phyloP scores from a whole-genome alignment of 1,140 invertebrate species.

The Mizuhopecten yessoensis region DNA sequence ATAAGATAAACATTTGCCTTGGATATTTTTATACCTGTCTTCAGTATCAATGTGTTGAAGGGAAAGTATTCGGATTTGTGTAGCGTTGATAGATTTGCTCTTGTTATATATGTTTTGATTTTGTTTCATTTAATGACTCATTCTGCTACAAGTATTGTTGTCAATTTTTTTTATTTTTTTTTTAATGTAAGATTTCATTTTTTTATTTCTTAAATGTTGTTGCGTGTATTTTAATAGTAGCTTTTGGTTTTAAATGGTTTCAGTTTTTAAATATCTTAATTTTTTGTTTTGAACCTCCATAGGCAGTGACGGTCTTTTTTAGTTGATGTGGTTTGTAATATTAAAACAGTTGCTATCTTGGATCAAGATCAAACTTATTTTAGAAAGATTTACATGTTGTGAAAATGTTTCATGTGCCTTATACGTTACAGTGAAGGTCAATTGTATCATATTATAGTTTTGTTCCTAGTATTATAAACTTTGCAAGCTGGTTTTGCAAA shows the following conservation, averaged over 20 bases:
- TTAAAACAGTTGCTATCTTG: background rate
- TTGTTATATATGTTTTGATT: background rate
- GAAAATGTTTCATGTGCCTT: background rate
- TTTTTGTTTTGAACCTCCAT: no score
- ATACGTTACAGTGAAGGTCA: background rate
- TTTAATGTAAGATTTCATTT: background rate
- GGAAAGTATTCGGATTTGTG: background rate
- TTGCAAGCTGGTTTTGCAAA: background rate
- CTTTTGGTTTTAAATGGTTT: no score
- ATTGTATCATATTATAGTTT: background rate
- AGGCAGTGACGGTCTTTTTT: no score
- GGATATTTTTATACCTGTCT: background rate
- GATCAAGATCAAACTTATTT: background rate
- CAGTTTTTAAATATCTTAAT: no score
- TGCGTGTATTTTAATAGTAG: background rate
- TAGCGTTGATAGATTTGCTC: background rate
- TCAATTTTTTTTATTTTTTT: background rate
- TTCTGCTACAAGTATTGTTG: background rate
- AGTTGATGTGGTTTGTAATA: no score
- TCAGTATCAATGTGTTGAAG: background rate
- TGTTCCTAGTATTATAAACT: background rate
- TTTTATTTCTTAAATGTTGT: background rate
- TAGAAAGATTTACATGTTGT: background rate
- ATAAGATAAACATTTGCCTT: background rate
- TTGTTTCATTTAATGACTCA: background rate